Percentiles rank a stretch among this genome's conserved stretches.
These are phyloP conservation scores for Drosophila fulvimacula DNA, from an alignment of 2,888 invertebrate species.

Conservation along the genomic window DNA sequence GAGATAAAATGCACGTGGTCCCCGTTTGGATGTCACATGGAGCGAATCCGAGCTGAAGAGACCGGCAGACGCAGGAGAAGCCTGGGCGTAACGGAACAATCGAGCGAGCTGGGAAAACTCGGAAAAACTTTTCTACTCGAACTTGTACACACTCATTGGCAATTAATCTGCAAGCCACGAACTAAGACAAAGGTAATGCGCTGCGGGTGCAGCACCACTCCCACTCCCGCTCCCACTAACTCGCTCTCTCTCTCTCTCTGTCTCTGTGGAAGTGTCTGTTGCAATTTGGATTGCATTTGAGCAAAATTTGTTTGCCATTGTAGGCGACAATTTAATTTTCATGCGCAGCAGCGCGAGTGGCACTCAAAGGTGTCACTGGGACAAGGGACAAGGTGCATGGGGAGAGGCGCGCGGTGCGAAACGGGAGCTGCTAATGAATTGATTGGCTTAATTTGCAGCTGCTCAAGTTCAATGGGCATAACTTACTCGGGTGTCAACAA, in stretches of 20 bases:
- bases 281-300: conserved; percentile 70
- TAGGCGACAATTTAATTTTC: conserved; percentile 62
- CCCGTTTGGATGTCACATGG: conserved; percentile 57
- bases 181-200: conserved; percentile 70
- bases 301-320: conserved; percentile 59
- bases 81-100: conserved; percentile 22
- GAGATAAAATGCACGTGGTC: conserved; percentile 76
- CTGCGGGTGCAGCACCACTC: conserved; percentile 35
- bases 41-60: conserved; percentile 17
- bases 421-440: conserved; percentile 70
- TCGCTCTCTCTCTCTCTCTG: not conserved
- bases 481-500: conserved; percentile 74
- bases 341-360: conserved; percentile 40
- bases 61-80: not conserved
- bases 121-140: conserved; percentile 73
- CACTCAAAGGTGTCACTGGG: conserved; percentile 37
- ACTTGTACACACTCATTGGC: conserved; percentile 82
- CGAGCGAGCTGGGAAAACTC: conserved; percentile 41
- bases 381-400: not conserved
- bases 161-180: conserved; percentile 79
- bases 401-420: not conserved
- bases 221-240: not conserved
- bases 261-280: conserved; percentile 49
- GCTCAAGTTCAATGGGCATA: conserved; percentile 73
- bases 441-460: conserved; percentile 73